Percentiles rank a stretch among this genome's conserved stretches.
Evolutionary conservation across 2,888 invertebrate genomes (phyloP).

Genomic region (Chaetogeoica ovagalla): DNA sequence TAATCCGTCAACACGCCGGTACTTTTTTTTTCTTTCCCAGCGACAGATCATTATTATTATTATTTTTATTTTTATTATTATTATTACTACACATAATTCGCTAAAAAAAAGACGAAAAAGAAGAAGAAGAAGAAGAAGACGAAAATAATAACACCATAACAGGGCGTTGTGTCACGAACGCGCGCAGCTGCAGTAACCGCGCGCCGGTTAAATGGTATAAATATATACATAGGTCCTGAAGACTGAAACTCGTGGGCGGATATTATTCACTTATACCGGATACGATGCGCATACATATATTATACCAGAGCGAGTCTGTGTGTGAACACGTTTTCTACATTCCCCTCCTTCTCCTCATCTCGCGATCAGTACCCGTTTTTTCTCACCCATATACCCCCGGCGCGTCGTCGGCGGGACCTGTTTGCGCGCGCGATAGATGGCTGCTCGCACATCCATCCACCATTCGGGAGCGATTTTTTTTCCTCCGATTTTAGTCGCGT

Average conservation of each 20-base stretch:
- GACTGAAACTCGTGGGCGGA: slow-evolving; percentile 50
- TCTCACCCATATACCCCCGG: slow-evolving; percentile 17
- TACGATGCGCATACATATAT: slow-evolving; percentile 49
- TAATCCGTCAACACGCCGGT: no score
- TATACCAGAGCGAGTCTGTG: slow-evolving; percentile 4
- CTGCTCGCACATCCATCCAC: slow-evolving; percentile 24
- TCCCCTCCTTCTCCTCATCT: slow-evolving; percentile 5
- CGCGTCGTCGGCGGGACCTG: slow-evolving; percentile 41
- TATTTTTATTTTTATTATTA: no score
- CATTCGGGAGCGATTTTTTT: slow-evolving; percentile 34
- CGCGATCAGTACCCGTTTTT: slow-evolving; percentile 33
- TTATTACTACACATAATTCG: no score
- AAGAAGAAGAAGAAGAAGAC: neutral
- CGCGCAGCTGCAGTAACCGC: slow-evolving; percentile 24
- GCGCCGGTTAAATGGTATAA: slow-evolving; percentile 27
- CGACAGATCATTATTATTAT: no score
- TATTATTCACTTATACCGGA: slow-evolving; percentile 52
- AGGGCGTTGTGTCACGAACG: slow-evolving; percentile 48
- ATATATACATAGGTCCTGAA: neutral
- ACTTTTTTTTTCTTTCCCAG: no score
- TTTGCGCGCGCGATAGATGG: slow-evolving; percentile 45
- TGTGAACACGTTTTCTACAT: slow-evolving; percentile 13
- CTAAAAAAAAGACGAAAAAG: no score
- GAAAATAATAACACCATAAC: slow-evolving; percentile 40
- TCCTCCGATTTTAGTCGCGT: slow-evolving; percentile 13